Conservation (phyloP, 2,888 invertebrate species). For the Euphydryas editha region DNA sequence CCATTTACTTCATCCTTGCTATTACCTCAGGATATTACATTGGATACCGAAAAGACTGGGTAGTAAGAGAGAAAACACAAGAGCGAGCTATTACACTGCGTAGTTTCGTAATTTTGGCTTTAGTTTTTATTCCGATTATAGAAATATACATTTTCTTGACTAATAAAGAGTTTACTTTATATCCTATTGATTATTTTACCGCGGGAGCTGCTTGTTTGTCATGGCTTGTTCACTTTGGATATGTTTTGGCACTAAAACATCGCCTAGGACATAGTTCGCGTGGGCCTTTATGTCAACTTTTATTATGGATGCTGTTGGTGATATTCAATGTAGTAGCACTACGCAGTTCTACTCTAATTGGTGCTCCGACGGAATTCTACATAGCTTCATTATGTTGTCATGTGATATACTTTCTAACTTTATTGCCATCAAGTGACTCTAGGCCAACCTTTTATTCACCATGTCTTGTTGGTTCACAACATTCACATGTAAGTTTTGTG, state of each 20-base stretch:
- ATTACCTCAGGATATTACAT: slow-evolving; percentile 91
- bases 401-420: slow-evolving; percentile 86
- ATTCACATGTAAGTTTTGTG: slow-evolving; percentile 73
- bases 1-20: slow-evolving; percentile 88
- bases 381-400: slow-evolving; percentile 86
- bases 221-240: slow-evolving; percentile 93
- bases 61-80: slow-evolving; percentile 85
- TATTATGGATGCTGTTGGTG: slow-evolving; percentile 87
- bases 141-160: slow-evolving; percentile 86
- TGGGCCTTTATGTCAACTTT: slow-evolving; percentile 87
- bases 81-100: slow-evolving; percentile 86
- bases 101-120: slow-evolving; percentile 83
- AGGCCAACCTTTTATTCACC: slow-evolving; percentile 78
- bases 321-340: slow-evolving; percentile 87
- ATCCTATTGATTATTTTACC: slow-evolving; percentile 88
- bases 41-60: slow-evolving; percentile 86
- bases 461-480: slow-evolving; percentile 78
- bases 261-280: slow-evolving; percentile 86
- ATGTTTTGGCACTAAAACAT: slow-evolving; percentile 86
- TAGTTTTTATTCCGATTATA: slow-evolving; percentile 87
- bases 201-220: slow-evolving; percentile 88
- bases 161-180: slow-evolving; percentile 72
- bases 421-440: slow-evolving; percentile 85
- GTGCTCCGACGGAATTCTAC: slow-evolving; percentile 83
- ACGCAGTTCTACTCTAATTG: slow-evolving; percentile 84